Evolutionary conservation across 2,797 vertebrate genomes (phyloP).

Genomic region (Bradypodion ventrale): DNA sequence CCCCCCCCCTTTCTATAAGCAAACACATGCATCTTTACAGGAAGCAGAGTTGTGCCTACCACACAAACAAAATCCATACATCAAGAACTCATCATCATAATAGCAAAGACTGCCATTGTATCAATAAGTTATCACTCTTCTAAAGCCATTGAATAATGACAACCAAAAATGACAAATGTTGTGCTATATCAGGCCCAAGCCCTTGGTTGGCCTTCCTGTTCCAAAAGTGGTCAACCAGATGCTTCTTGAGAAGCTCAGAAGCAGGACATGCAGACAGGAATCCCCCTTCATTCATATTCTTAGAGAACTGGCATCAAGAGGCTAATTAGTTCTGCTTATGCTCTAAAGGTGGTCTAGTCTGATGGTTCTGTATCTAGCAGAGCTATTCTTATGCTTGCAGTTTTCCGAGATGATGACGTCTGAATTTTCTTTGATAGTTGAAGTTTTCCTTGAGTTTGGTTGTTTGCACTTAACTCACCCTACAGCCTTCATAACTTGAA

Average conservation of each 20-base stretch:
- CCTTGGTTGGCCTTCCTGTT: background rate
- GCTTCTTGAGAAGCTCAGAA: background rate
- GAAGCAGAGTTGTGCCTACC: too few species aligned
- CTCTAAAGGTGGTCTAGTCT: background rate
- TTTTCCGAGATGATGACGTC: background rate
- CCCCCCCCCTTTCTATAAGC: too few species aligned
- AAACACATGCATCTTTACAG: too few species aligned
- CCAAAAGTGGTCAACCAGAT: background rate
- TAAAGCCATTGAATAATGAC: background rate
- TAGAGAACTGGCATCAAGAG: background rate
- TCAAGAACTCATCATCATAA: background rate
- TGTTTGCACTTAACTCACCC: background rate
- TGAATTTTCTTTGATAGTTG: background rate
- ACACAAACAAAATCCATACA: background rate
- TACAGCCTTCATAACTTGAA: too few species aligned
- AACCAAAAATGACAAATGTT: background rate
- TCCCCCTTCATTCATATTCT: background rate
- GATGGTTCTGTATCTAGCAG: background rate
- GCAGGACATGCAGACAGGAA: too few species aligned
- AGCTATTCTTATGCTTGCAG: background rate
- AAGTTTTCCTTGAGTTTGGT: background rate
- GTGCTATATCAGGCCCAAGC: background rate
- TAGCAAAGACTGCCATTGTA: background rate
- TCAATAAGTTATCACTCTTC: background rate
- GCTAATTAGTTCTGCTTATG: background rate